These are phyloP conservation scores for Thaleichthys pacificus DNA, from an alignment of 2,797 vertebrate genomes.

Conservation along the genomic window DNA sequence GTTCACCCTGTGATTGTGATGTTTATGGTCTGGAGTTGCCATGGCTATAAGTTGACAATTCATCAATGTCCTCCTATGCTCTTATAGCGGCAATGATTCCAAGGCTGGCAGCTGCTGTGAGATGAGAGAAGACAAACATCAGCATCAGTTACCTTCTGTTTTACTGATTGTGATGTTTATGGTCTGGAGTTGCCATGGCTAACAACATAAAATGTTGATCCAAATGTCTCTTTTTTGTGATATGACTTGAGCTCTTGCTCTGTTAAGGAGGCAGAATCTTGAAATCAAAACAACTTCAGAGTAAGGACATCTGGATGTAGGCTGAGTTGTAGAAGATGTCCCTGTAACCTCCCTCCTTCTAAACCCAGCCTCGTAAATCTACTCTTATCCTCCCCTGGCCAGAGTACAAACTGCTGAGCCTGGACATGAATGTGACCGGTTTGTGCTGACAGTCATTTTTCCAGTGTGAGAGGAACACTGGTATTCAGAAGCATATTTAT, in stretches of 20 bases:
- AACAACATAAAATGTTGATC: slow-evolving; percentile 3
- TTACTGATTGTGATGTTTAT: not conserved
- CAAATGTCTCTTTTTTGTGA: slow-evolving; percentile 28
- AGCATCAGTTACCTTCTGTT: not conserved
- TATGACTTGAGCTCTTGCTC: not conserved
- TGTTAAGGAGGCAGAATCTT: not conserved
- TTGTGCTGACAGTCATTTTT: not conserved
- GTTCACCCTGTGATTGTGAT: slow-evolving; percentile 5
- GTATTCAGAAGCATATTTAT: not conserved
- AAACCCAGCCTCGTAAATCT: slow-evolving; percentile 9
- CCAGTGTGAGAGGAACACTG: not conserved
- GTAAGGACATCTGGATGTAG: slow-evolving; percentile 43
- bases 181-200: not conserved
- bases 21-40: not conserved
- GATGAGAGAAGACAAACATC: slow-evolving; percentile 11
- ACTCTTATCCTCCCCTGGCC: not conserved
- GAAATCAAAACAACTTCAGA: slow-evolving; percentile 25
- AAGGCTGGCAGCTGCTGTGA: slow-evolving; percentile 68
- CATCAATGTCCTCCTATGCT: slow-evolving; percentile 73
- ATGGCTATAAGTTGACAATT: slow-evolving; percentile 38
- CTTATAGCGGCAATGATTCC: slow-evolving; percentile 67
- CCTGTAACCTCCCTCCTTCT: slow-evolving; percentile 1
- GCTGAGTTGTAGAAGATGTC: slow-evolving; percentile 1
- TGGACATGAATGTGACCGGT: not conserved
- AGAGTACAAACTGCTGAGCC: not conserved